Conservation (phyloP, 35 echinoderm and acorn worm species). For the Acanthaster planci region DNA sequence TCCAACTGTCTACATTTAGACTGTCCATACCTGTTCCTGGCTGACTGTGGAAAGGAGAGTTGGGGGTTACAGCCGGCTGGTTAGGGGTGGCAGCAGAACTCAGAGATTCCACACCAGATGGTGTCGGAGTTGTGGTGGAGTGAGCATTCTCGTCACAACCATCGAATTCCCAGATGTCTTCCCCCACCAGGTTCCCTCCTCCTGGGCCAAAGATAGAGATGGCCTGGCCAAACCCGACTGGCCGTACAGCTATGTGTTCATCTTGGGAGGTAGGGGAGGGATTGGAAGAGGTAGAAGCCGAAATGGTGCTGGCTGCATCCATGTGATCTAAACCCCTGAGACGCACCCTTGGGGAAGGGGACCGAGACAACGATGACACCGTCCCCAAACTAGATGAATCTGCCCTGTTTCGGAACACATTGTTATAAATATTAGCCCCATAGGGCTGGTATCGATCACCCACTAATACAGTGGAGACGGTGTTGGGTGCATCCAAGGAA, state of each 20-base stretch:
- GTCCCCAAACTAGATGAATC: not conserved
- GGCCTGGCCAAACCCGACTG: conserved; percentile 7
- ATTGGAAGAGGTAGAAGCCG: conserved; percentile 23
- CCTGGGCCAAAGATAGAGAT: conserved; percentile 39
- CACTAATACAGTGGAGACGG: not conserved
- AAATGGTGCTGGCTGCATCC: conserved; percentile 7
- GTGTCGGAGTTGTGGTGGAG: conserved; percentile 21
- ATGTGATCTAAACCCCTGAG: not conserved
- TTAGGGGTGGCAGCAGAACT: not conserved
- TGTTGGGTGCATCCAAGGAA: conserved; percentile 2
- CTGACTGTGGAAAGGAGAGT: not conserved
- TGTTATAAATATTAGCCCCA: not conserved
- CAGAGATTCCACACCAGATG: not conserved
- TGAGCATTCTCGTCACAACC: conserved; percentile 13
- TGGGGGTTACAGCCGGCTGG: not conserved
- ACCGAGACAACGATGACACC: not conserved
- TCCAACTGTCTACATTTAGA: conserved; percentile 40
- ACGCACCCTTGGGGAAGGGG: not conserved
- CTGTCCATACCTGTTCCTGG: not conserved
- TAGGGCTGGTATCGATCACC: conserved; percentile 18
- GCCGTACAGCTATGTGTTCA: not conserved
- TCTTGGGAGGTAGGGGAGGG: conserved; percentile 10
- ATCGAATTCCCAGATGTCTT: conserved; percentile 36
- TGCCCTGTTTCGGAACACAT: not conserved
- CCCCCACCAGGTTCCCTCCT: conserved; percentile 21